Evolutionary conservation across 2,113 vertebrate genomes (phyloP), one percentile per base, ranked within the genome.

Genomic region (Zapus hudsonius): DNA sequence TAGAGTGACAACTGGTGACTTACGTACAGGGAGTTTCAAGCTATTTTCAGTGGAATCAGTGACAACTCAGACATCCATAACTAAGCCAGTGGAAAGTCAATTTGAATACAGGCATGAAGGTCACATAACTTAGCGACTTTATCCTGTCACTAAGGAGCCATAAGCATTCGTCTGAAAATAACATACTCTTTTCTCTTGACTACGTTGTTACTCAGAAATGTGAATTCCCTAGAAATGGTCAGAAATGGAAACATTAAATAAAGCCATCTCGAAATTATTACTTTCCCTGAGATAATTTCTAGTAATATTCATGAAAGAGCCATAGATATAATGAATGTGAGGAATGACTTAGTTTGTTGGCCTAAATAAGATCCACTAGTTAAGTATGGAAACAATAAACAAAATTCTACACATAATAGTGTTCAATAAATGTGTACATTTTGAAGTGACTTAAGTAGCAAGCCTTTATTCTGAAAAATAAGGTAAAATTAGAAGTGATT

Each of bases 351-450:
- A 64, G 57, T 73, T 79, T 91, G n/a, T 55, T 86, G n/a, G 75
- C 15, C 55, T 79, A 67, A 87, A 90, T 78, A 61, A 91, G 42
- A 89, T 89, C 79, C 59, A n/a, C n/a, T 83, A 40, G 36, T 52
- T 86, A 73, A 94, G 0, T 38, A 91, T 12, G 8, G 12, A 84
- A 92, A 61, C 3, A 82, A 33, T 19, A 83, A 63, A 61, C 27
- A 63, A 67, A 93, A 91, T 55, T 15, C 70, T 44, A 70, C 4
- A 72, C 89, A 10, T 61, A 47, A 81, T 55, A 31, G 19, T 27
- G 89, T 94, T 94, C 23, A 87, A n/a, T 52, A 36, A 74, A n/a
- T 23, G 6, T 27, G 7, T 63, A 52, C 31, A 42, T 84, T 91
- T 92, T 74, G 25, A 85, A 86, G 19, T 38, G 80, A 84, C n/a